Evolutionary conservation across 2,797 vertebrate genomes (phyloP), one percentile per base, ranked within the genome.

Genomic region (Caiman crocodilus): DNA sequence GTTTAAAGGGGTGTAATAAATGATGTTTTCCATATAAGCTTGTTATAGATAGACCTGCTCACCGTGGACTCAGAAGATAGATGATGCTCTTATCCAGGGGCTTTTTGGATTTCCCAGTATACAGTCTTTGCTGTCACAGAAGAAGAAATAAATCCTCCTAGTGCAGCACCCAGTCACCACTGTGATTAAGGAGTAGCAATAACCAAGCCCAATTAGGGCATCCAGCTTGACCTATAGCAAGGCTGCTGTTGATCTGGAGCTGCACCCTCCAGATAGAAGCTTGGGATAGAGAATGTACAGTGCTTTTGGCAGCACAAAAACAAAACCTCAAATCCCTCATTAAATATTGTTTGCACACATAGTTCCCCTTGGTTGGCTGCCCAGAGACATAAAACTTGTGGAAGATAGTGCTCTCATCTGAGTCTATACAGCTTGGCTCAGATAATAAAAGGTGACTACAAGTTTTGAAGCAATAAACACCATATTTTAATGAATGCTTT

Each of bases 401-500:
- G 73, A 95, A 93, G 77, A 73, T 14, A 42, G 13, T 91, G 55
- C 61, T 91, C 84, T 84, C 65, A 82, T 50, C 26, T 84, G 71
- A 95, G 71, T 21, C 13, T 78, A 83, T 42, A 32, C 89, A 95
- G 88, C 61, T 95, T 95, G 90, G 80, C 73, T 93, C 67, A 55
- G 32, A 90, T 89, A 92, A 91, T 93, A 92, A 90, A 94, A 63
- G 81, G 83, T 79, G 60, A 88, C 88, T 84, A 74, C 28, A 89
- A 59, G 76, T 88, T 93, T 69, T 64, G 57, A 7, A 92, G 61
- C 61, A 87, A 92, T 90, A 90, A 91, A 79, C 77, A 82, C 42
- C 59, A 79, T 90, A 90, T 77, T 95, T 89, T 94, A 92, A 96
- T 84, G 69, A 95, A 90, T 75, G 80, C 7, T 88, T 87, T 90